Evolutionary conservation across 1,140 invertebrate genomes (phyloP), one percentile per base, ranked within the genome.

Genomic region (Chrysomallon squamiferum): DNA sequence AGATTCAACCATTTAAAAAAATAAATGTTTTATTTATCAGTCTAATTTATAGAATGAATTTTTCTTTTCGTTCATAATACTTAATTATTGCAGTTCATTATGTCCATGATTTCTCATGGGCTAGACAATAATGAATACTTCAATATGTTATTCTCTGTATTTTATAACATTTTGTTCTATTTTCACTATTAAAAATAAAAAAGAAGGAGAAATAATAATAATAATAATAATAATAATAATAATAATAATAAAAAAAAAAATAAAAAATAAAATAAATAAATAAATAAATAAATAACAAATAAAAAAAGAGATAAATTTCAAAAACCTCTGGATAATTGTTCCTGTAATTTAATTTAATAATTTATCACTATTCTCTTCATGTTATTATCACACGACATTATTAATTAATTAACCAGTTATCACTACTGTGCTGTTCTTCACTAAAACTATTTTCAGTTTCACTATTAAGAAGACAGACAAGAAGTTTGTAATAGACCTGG

Each of bases 401-500:
- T n/a, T n/a, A n/a, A n/a, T n/a, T n/a, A n/a, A n/a, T n/a, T n/a
- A n/a, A n/a, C n/a, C n/a, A n/a, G n/a, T n/a, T n/a, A n/a, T n/a
- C n/a, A n/a, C n/a, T n/a, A n/a, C n/a, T n/a, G n/a, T n/a, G n/a
- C n/a, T n/a, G n/a, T n/a, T n/a, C n/a, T n/a, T n/a, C n/a, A n/a
- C n/a, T n/a, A n/a, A n/a, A n/a, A n/a, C n/a, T n/a, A n/a, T n/a
- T n/a, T 49, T 9, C 49, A 67, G 65, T 20, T 67, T 52, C 43
- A 25, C n/a, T 45, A 54, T 67, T 29, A 25, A 57, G n/a, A 67
- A 67, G 22, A 50, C 30, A 2, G 59, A 62, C 25, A 57, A 33
- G 52, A 62, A 47, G 45, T 67, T 62, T 27, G 29, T 67, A 5
- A 20, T 67, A 18, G 65, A 67, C 43, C 32, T 33, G 1, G 15